These are phyloP conservation scores for Drosophila vallismaia DNA, from an alignment of 2,888 invertebrate genomes.

Conservation along the genomic window DNA sequence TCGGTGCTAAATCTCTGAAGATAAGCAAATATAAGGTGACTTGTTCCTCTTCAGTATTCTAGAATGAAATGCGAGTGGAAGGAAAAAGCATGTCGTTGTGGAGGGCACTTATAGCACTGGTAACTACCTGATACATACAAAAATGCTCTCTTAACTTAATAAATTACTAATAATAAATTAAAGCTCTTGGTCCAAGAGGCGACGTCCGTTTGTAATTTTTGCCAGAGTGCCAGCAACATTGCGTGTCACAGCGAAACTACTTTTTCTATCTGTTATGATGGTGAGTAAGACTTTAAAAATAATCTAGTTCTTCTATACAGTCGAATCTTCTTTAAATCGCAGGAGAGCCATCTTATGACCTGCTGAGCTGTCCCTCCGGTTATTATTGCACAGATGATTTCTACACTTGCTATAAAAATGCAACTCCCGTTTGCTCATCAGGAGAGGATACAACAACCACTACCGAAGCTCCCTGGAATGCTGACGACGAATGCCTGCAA, in stretches of 20 bases:
- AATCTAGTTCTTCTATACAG: background rate
- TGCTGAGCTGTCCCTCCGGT: constrained; percentile 45
- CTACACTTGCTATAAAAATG: constrained; percentile 50
- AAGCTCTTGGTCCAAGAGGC: constrained; percentile 46
- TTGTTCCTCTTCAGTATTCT: constrained; percentile 50
- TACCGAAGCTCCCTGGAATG: constrained; percentile 10
- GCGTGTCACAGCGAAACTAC: constrained; percentile 59
- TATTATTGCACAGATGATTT: constrained; percentile 58
- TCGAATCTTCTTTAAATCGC: background rate
- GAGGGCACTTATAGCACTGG: constrained; percentile 45
- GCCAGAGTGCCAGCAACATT: constrained; percentile 33
- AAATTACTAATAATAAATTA: constrained; percentile 2
- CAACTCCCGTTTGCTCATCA: constrained; percentile 25
- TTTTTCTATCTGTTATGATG: constrained; percentile 54
- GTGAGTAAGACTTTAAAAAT: constrained; percentile 15
- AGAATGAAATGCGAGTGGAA: constrained; percentile 43
- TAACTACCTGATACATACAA: constrained; percentile 31
- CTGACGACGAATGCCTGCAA: constrained; percentile 8
- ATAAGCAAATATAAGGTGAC: constrained; percentile 27
- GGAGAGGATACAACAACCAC: constrained; percentile 8
- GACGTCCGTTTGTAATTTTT: constrained; percentile 53
- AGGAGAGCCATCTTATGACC: constrained; percentile 37
- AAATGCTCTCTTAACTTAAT: background rate
- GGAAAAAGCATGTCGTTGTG: constrained; percentile 46
- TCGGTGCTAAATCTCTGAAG: constrained; percentile 1